phyloP scores from a whole-genome alignment of 1,140 invertebrate genomes.

The Papilio machaon region DNA sequence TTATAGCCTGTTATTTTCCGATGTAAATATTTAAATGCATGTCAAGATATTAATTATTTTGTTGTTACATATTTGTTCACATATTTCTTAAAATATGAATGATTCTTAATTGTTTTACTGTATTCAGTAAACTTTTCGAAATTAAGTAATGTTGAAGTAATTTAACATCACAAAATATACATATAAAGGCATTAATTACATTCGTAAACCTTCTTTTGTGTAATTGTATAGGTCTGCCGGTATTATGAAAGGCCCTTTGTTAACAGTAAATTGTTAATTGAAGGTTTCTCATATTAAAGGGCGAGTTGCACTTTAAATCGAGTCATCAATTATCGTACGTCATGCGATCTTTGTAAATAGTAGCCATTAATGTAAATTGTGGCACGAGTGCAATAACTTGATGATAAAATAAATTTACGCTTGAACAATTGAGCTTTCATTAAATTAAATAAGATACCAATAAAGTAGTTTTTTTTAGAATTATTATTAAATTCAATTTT shows the following conservation, averaged over 20 bases:
- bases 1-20: background rate
- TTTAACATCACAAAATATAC: constrained; percentile 8
- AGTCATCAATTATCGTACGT: constrained; percentile 19
- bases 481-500: background rate
- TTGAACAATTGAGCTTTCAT: background rate
- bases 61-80: background rate
- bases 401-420: background rate
- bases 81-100: background rate
- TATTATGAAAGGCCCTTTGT: constrained; percentile 21
- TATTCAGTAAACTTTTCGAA: background rate
- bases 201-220: constrained; percentile 22
- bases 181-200: constrained; percentile 22
- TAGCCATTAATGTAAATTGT: constrained; percentile 20
- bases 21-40: background rate
- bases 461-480: background rate
- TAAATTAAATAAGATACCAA: background rate
- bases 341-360: constrained; percentile 4
- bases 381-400: constrained; percentile 8
- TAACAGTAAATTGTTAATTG: constrained; percentile 22
- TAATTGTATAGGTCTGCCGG: background rate
- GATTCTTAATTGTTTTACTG: background rate
- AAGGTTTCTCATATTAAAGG: constrained; percentile 26
- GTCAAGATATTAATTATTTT: background rate
- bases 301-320: constrained; percentile 26
- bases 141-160: background rate